phyloP scores from a whole-genome alignment of 1,140 invertebrate species.

The Mizuhopecten yessoensis region DNA sequence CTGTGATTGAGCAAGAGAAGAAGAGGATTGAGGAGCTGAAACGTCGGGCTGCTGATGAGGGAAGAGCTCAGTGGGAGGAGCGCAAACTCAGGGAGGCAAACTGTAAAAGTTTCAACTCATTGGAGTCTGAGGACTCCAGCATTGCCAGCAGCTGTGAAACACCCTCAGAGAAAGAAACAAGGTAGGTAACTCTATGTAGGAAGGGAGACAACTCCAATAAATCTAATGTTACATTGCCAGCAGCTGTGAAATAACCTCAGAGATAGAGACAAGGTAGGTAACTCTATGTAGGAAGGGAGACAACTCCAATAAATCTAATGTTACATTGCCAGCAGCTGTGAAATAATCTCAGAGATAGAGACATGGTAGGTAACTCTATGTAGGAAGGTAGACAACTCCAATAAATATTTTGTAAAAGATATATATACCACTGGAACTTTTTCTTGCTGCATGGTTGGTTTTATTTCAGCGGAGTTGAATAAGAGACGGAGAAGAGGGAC shows the following conservation, averaged over 20 bases:
- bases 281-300: not conserved
- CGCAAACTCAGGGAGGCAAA: conserved; percentile 84
- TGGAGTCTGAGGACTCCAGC: conserved; percentile 88
- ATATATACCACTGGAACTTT: no score
- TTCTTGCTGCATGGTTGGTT: no score
- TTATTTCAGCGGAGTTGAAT: no score
- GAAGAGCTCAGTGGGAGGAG: conserved; percentile 92
- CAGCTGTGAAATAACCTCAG: conserved; percentile 87
- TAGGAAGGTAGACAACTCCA: not conserved
- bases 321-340: conserved; percentile 86
- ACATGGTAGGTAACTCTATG: conserved; percentile 69
- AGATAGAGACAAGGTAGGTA: conserved; percentile 85
- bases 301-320: no score
- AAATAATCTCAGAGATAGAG: conserved; percentile 88
- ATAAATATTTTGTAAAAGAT: no score
- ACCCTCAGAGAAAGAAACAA: conserved; percentile 87
- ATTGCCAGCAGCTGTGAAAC: conserved; percentile 86
- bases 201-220: conserved; percentile 1
- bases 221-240: no score
- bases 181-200: conserved; percentile 59
- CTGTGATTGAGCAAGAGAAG: conserved; percentile 95
- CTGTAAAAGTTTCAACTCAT: conserved; percentile 88
- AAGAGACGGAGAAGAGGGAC: no score
- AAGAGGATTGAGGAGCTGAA: conserved; percentile 93
- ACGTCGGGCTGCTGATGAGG: conserved; percentile 93